Evolutionary conservation across 1,140 invertebrate species (phyloP), one percentile per base, ranked within the genome.

Genomic region (Drosophila repleta): DNA sequence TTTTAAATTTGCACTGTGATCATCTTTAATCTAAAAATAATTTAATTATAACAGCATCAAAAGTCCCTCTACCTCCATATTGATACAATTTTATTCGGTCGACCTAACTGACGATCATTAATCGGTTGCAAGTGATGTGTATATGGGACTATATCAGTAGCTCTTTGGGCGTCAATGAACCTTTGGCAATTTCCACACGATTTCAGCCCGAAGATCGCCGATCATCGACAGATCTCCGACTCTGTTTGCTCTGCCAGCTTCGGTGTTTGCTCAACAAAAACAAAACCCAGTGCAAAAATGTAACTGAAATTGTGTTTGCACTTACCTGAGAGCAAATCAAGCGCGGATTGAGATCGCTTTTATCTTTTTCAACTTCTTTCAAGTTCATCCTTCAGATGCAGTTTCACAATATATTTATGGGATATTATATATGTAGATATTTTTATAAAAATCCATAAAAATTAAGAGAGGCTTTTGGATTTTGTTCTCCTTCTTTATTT

Each of bases 231-330:
- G 26, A 29, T 29, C 26, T 29, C 6, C 8, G 26, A 29, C 26
- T 29, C 26, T 29, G 26, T 29, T 29, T 29, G 26, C 26, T 5
- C 7, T 29, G 26, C 26, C 26, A 29, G 26, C 4, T 77, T 56
- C 46, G 57, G 60, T 74, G 78, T 85, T 85, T 85, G 82, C 29
- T 69, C 74, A 85, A 87, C 17, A 85, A 78, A 74, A 75, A 82
- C 82, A 87, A 32, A 79, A 55, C 43, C 60, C 78, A 69, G 61
- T n/a, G 62, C 49, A 39, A 81, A 43, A 87, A 85, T 87, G 81
- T 85, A 78, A 87, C 81, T 82, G 74, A 85, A 82, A 81, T 87
- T 63, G 32, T 85, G 48, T 85, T 81, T 81, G 49, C 82, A 77
- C 73, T 68, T 53, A 61, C 55, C 67, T 57, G 55, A 76, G 71